Conservation (phyloP, 2,797 vertebrate species). For the Platalea minor region DNA sequence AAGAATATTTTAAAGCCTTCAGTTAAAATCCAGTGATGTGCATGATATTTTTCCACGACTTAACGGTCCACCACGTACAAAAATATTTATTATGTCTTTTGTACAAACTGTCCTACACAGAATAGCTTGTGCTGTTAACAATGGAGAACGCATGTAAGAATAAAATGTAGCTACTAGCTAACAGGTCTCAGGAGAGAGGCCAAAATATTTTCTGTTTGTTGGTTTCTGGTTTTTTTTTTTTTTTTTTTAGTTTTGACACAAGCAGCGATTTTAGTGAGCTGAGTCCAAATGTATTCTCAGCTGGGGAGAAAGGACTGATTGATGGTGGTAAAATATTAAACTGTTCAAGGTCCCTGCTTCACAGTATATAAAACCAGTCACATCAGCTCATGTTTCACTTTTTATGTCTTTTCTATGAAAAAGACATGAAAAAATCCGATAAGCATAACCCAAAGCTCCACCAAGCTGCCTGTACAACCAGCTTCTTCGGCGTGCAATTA, state of each 20-base stretch:
- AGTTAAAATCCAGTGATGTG: not conserved
- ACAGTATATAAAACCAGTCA: constrained; percentile 53
- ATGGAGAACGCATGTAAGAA: not conserved
- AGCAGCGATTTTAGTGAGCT: not conserved
- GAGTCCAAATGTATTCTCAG: constrained; percentile 39
- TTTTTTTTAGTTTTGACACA: not conserved
- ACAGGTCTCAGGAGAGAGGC: not conserved
- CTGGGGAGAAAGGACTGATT: constrained; percentile 50
- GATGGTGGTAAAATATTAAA: constrained; percentile 57
- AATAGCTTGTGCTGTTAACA: not conserved
- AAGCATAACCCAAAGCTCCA: not conserved
- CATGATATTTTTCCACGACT: not conserved
- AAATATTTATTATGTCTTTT: not conserved
- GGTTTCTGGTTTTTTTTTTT: not conserved
- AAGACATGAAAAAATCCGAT: not conserved
- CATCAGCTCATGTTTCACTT: constrained; percentile 64
- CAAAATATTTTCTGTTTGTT: not conserved
- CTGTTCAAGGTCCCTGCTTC: constrained; percentile 35
- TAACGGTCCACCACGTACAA: not conserved
- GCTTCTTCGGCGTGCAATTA: not conserved
- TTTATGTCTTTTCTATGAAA: constrained; percentile 49
- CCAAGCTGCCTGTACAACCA: not conserved
- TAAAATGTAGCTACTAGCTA: not conserved
- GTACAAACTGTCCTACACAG: not conserved
- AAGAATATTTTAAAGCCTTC: not conserved